Evolutionary conservation across 1,140 invertebrate genomes (phyloP), one percentile per base, ranked within the genome.

Genomic region (Dryas iulia): DNA sequence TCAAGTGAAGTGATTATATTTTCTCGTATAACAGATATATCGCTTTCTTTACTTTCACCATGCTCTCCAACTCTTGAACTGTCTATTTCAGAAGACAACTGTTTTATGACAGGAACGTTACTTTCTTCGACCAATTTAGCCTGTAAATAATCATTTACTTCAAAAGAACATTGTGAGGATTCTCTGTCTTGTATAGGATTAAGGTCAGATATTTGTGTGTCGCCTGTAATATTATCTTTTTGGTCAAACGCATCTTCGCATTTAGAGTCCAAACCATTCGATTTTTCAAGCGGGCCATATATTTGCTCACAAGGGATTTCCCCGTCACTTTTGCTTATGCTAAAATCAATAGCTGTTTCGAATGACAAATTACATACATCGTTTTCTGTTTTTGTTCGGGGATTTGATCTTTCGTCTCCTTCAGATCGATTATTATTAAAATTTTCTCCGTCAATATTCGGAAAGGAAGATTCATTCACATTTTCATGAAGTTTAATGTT

Each of bases 281-380:
- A 47, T 8, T 47, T 47, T 47, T 10, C 39, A 47, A 18, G 8
- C 8, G 18, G 18, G 18, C 21, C 18, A 18, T 7, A 6, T 47
- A 47, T 18, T 47, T 47, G 24, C 7, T 61, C 10, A 11, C 47
- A 62, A 52, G 59, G 21, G 18, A 18, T 21, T 26, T 28, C 25
- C 31, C 11, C 39, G 31, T 64, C 67, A 59, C 4, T 31, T 59
- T 62, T 86, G 53, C 73, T 82, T 56, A 87, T 69, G 73, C 87
- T 86, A 66, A 87, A 89, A 62, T 89, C 85, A 26, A 87, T 82
- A 11, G 84, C 87, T 53, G 70, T 79, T 26, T 81, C 79, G 52
- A 33, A 35, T 24, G 59, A 61, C 8, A 69, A 59, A 54, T 67
- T 39, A 60, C 18, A n/a, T 14, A 12, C n/a, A 24, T 66, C 23